Evolutionary conservation across 2,888 invertebrate species (phyloP).

Genomic region (Tuta absoluta): DNA sequence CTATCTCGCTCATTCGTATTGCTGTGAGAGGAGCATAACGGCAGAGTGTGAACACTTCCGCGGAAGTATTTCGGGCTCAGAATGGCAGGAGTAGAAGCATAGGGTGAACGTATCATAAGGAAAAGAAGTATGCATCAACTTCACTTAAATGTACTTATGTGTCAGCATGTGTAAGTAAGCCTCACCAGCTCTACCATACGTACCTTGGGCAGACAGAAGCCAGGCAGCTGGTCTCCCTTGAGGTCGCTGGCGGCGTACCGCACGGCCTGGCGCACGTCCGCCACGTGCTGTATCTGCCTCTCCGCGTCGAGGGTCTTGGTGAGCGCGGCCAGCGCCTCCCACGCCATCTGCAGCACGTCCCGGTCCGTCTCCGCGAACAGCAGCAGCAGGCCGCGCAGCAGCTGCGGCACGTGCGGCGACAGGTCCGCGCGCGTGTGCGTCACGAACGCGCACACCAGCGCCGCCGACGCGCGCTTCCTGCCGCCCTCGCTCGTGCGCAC

Average conservation of each 20-base stretch:
- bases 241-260: conserved; percentile 93
- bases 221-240: conserved; percentile 91
- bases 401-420: conserved; percentile 91
- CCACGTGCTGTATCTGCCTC: conserved; percentile 92
- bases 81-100: too few species aligned
- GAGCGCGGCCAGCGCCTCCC: conserved; percentile 94
- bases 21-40: too few species aligned
- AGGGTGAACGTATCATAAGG: too few species aligned
- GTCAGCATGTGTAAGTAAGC: neutral
- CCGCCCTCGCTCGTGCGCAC: conserved; percentile 86
- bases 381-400: conserved; percentile 91
- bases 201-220: conserved; percentile 95
- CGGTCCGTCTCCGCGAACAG: conserved; percentile 91
- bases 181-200: neutral
- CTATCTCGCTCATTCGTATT: too few species aligned
- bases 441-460: conserved; percentile 94
- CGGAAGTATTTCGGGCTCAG: too few species aligned
- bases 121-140: too few species aligned
- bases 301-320: conserved; percentile 92
- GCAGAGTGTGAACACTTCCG: too few species aligned
- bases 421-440: conserved; percentile 94
- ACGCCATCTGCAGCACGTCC: conserved; percentile 87
- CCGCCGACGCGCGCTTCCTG: conserved; percentile 89
- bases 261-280: conserved; percentile 96
- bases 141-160: neutral